Percentiles rank a stretch among this genome's conserved stretches.
Conservation (phyloP, 2,888 invertebrate species). For the Drosophila gaucha region DNA sequence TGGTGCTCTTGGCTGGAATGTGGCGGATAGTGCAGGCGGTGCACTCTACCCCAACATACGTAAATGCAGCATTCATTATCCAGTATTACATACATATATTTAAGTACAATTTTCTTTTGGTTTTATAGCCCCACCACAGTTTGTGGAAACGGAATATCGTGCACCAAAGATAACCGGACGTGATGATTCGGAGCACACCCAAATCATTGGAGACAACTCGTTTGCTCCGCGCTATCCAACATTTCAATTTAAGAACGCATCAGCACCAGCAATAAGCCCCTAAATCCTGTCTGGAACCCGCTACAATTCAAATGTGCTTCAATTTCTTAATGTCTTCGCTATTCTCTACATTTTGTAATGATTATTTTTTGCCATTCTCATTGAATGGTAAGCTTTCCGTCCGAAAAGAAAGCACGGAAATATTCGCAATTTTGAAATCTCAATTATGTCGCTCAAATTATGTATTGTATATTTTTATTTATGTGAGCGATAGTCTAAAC, state of each 20-base stretch:
- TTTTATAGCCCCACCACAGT: slow-evolving; percentile 88
- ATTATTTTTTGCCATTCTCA: slow-evolving; percentile 22
- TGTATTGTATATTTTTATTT: background rate
- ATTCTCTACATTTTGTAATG: slow-evolving; percentile 6
- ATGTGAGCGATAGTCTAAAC: slow-evolving; percentile 2
- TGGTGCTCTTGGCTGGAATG: slow-evolving; percentile 84
- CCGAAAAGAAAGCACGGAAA: slow-evolving; percentile 52
- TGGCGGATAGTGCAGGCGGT: slow-evolving; percentile 83
- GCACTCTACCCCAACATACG: slow-evolving; percentile 86
- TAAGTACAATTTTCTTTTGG: background rate
- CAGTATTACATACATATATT: background rate
- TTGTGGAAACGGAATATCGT: slow-evolving; percentile 87
- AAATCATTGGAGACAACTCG: slow-evolving; percentile 85
- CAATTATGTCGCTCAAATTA: slow-evolving; percentile 22
- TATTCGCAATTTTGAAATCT: slow-evolving; percentile 44
- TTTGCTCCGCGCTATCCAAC: slow-evolving; percentile 88
- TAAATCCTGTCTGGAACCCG: slow-evolving; percentile 43
- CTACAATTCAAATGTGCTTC: slow-evolving; percentile 2
- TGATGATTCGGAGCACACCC: slow-evolving; percentile 87
- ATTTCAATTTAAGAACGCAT: slow-evolving; percentile 86
- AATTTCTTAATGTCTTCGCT: slow-evolving; percentile 17
- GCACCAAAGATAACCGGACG: slow-evolving; percentile 88
- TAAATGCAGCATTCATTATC: slow-evolving; percentile 75
- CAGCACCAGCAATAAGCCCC: slow-evolving; percentile 85
- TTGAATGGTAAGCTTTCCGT: slow-evolving; percentile 54